Conservation (phyloP, 1,140 invertebrate species). For the Drosophila nebulosa region DNA sequence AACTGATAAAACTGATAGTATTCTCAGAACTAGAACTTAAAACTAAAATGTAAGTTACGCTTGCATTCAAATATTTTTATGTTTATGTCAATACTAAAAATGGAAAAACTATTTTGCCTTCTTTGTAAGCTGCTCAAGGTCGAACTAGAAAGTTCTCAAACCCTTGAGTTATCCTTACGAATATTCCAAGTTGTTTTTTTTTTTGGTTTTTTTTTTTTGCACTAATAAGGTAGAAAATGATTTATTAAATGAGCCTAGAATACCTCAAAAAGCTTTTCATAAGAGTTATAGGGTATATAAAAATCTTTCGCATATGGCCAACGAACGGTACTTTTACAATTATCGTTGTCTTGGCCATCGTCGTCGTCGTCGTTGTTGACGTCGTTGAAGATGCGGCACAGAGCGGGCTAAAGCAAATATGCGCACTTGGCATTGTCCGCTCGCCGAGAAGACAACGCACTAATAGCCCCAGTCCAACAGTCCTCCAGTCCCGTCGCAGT, state of each 20-base stretch:
- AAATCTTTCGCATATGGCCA: slow-evolving; percentile 70
- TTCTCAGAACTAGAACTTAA: too few relatives aligned
- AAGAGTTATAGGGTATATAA: slow-evolving; percentile 8
- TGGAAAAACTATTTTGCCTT: too few relatives aligned
- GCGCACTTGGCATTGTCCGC: slow-evolving; percentile 73
- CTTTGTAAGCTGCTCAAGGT: too few relatives aligned
- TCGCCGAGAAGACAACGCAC: slow-evolving; percentile 62
- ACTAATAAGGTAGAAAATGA: too few relatives aligned
- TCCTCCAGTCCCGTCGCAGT: slow-evolving; percentile 10
- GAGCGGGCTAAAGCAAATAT: slow-evolving; percentile 62
- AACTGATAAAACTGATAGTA: too few relatives aligned
- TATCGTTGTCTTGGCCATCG: slow-evolving; percentile 74
- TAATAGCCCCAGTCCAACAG: slow-evolving; percentile 54
- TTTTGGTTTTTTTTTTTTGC: too few relatives aligned
- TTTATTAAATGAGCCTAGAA: background rate
- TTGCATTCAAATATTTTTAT: too few relatives aligned
- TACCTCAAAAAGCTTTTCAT: background rate
- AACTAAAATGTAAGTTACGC: too few relatives aligned
- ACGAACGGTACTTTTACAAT: slow-evolving; percentile 78
- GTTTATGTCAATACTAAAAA: too few relatives aligned
- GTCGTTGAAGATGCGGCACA: slow-evolving; percentile 42
- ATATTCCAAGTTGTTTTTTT: too few relatives aligned
- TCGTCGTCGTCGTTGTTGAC: slow-evolving; percentile 16
- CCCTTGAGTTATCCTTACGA: too few relatives aligned
- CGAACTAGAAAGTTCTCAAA: too few relatives aligned